phyloP scores from a whole-genome alignment of 2,888 invertebrate genomes.

The Punctoribates punctum region DNA sequence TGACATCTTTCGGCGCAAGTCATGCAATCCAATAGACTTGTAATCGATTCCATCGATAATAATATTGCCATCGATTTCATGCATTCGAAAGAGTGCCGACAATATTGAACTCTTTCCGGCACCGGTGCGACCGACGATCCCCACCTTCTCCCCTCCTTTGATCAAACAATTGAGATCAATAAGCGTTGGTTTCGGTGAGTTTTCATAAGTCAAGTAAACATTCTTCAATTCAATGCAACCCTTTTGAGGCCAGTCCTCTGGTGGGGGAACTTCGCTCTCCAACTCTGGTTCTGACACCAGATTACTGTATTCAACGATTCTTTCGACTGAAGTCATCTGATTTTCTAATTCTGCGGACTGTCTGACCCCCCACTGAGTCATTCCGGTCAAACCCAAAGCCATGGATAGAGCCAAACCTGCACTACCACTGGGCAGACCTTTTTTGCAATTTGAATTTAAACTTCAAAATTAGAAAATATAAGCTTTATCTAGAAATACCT shows the following conservation, averaged over 20 bases:
- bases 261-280: constrained; percentile 60
- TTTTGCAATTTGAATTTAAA: too few species aligned
- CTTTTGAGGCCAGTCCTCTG: constrained; percentile 56
- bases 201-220: constrained; percentile 66
- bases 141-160: background rate
- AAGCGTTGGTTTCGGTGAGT: background rate
- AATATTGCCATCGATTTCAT: background rate
- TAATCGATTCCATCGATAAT: too few species aligned
- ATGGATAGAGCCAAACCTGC: too few species aligned
- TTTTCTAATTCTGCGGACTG: constrained; percentile 58
- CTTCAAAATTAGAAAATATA: background rate
- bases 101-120: background rate
- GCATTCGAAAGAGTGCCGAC: background rate
- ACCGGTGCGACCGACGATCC: background rate
- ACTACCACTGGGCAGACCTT: constrained; percentile 31
- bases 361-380: constrained; percentile 57
- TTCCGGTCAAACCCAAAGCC: constrained; percentile 46
- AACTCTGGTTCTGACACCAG: constrained; percentile 62
- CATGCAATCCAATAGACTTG: constrained; percentile 55
- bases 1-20: constrained; percentile 73
- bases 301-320: constrained; percentile 72
- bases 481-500: constrained; percentile 1
- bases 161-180: background rate
- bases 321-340: constrained; percentile 64
- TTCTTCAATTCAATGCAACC: constrained; percentile 73